Evolutionary conservation across 2,113 vertebrate species (phyloP).

Genomic region (Trinectes maculatus): DNA sequence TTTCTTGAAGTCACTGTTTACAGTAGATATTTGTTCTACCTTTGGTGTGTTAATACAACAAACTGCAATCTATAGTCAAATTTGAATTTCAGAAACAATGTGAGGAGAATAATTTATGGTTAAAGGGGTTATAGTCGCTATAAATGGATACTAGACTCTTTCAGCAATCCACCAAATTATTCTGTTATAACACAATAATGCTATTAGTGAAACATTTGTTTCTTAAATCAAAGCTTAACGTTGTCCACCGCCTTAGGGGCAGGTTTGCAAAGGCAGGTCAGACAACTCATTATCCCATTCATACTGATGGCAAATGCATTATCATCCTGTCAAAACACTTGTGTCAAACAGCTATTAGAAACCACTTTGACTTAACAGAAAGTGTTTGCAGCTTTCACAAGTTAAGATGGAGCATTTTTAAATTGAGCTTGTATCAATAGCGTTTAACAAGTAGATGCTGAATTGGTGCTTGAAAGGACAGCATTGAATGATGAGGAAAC

Average conservation of each 20-base stretch:
- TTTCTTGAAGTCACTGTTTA: not conserved
- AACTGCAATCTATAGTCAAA: not conserved
- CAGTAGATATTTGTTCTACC: not conserved
- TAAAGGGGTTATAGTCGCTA: not conserved
- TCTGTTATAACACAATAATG: not conserved
- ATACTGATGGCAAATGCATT: not conserved
- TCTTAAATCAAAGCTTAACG: conserved; percentile 8
- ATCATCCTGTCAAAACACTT: conserved; percentile 9
- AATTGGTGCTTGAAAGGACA: conserved; percentile 3
- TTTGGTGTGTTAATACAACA: not conserved
- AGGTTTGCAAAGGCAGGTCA: conserved; percentile 15
- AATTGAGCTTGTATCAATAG: not conserved
- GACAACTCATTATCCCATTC: conserved; percentile 21
- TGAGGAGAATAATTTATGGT: not conserved
- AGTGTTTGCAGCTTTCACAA: not conserved
- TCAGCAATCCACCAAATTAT: not conserved
- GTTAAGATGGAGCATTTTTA: not conserved
- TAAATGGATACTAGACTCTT: not conserved
- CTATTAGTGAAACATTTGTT: conserved; percentile 1
- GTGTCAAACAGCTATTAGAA: not conserved
- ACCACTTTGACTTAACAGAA: not conserved
- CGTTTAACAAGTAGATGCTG: not conserved
- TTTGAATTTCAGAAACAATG: not conserved
- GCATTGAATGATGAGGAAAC: not conserved
- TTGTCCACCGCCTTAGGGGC: not conserved